A percentile compares a stretch with the other conserved stretches of the same genome.
Conservation (phyloP, 1,140 invertebrate genomes). For the Teleopsis dalmanni region DNA sequence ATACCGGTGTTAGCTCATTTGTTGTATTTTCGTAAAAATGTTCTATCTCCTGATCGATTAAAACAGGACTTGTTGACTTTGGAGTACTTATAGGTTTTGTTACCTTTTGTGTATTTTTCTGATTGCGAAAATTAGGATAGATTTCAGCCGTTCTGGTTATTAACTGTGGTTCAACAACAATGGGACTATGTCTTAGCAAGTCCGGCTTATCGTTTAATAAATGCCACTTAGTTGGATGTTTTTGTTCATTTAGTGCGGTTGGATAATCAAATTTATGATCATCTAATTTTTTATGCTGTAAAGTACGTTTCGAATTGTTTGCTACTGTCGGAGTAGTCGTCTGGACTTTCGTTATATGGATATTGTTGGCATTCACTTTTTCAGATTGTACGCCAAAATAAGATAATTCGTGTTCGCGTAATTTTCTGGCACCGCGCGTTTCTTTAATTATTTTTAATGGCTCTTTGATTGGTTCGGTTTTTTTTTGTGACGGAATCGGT, state of each 20-base stretch:
- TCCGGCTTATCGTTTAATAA: slow-evolving; percentile 39
- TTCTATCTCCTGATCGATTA: slow-evolving; percentile 21
- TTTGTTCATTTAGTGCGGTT: neutral
- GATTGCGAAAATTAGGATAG: neutral
- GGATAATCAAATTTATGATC: neutral
- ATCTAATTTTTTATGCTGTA: slow-evolving; percentile 16
- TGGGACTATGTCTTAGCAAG: slow-evolving; percentile 32
- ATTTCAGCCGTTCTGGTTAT: slow-evolving; percentile 8
- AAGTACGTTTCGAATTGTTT: slow-evolving; percentile 18
- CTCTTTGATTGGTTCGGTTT: slow-evolving; percentile 18
- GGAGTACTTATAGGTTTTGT: neutral
- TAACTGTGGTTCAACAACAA: slow-evolving; percentile 8
- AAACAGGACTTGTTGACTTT: neutral
- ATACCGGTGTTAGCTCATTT: slow-evolving; percentile 32
- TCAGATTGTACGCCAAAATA: slow-evolving; percentile 41
- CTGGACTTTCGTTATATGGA: slow-evolving; percentile 5
- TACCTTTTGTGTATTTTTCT: too few species aligned
- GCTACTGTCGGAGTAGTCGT: neutral
- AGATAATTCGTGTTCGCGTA: slow-evolving; percentile 44
- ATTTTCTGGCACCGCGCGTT: slow-evolving; percentile 40
- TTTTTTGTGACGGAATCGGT: slow-evolving; percentile 1
- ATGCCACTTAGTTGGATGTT: slow-evolving; percentile 26
- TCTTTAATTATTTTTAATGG: slow-evolving; percentile 39
- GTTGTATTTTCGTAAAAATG: slow-evolving; percentile 39
- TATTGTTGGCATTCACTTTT: slow-evolving; percentile 3